A percentile compares a stretch with the other conserved stretches of the same genome.
Evolutionary conservation across 2,797 vertebrate genomes (phyloP).

Genomic region (Gephyroberyx darwinii): DNA sequence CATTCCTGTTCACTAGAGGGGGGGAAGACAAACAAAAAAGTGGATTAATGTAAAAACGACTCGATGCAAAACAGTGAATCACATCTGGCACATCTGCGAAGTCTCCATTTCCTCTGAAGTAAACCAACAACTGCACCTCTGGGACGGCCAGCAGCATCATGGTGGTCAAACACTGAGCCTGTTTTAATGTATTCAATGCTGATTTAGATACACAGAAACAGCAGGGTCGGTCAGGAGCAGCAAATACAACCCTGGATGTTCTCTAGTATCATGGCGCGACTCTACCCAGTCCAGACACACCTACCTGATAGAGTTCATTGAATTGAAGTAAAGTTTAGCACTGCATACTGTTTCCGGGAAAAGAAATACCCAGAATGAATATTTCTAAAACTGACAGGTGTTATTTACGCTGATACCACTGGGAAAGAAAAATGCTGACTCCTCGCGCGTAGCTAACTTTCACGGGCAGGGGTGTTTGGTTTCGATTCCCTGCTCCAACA

Average conservation of each 20-base stretch:
- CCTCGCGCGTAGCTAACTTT: not conserved
- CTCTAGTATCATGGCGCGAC: not conserved
- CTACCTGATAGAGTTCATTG: constrained; percentile 61
- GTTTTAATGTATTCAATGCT: too few relatives aligned
- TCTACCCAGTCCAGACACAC: constrained; percentile 51
- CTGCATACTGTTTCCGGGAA: not conserved
- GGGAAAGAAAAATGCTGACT: not conserved
- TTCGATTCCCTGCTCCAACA: constrained; percentile 2
- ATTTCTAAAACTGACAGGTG: not conserved
- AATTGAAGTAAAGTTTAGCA: constrained; percentile 34
- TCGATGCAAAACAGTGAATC: too few relatives aligned
- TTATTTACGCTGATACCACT: not conserved
- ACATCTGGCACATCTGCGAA: too few relatives aligned
- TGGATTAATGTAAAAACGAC: not conserved
- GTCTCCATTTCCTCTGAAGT: too few relatives aligned
- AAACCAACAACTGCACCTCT: too few relatives aligned
- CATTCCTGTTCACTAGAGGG: not conserved
- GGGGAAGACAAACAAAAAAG: not conserved
- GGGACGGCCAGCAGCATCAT: too few relatives aligned
- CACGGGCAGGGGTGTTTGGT: not conserved
- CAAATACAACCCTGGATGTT: not conserved
- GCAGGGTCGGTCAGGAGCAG: not conserved
- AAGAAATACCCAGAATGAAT: not conserved
- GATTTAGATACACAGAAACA: not conserved
- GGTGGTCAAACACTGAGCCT: too few relatives aligned